Conservation (phyloP, 2,888 invertebrate species). For the Branchinecta sandiegonensis region DNA sequence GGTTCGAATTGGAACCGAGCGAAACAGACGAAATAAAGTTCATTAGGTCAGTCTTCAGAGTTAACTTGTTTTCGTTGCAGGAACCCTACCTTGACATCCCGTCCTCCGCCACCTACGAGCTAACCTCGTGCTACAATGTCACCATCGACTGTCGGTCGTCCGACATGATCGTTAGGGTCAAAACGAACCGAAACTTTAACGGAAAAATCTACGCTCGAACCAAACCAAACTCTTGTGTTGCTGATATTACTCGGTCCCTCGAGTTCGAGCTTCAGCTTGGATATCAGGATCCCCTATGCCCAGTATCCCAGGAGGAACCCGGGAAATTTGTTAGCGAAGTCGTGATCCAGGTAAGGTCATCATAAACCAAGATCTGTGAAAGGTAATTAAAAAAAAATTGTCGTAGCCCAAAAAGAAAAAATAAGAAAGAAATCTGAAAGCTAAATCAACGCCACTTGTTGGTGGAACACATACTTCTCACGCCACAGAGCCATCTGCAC, state of each 20-base stretch:
- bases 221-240: conserved; percentile 37
- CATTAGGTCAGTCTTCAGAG: too few species aligned
- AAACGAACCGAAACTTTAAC: conserved; percentile 37
- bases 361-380: too few species aligned
- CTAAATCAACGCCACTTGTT: too few species aligned
- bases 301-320: conserved; percentile 34
- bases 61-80: conserved; percentile 27
- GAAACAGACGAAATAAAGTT: too few species aligned
- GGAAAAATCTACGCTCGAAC: conserved; percentile 38
- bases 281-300: conserved; percentile 36
- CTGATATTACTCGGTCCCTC: conserved; percentile 35
- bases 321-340: conserved; percentile 36
- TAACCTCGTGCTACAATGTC: conserved; percentile 37
- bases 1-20: too few species aligned
- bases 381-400: too few species aligned
- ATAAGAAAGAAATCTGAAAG: too few species aligned
- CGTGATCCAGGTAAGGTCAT: conserved; percentile 34
- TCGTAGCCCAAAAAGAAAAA: too few species aligned
- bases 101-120: conserved; percentile 35
- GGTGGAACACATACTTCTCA: too few species aligned
- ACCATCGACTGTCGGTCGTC: conserved; percentile 35
- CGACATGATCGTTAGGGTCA: conserved; percentile 36
- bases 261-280: conserved; percentile 36
- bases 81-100: conserved; percentile 35
- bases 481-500: too few species aligned